These are phyloP conservation scores for Sturmia bella DNA, from an alignment of 2,888 invertebrate species.

Conservation along the genomic window DNA sequence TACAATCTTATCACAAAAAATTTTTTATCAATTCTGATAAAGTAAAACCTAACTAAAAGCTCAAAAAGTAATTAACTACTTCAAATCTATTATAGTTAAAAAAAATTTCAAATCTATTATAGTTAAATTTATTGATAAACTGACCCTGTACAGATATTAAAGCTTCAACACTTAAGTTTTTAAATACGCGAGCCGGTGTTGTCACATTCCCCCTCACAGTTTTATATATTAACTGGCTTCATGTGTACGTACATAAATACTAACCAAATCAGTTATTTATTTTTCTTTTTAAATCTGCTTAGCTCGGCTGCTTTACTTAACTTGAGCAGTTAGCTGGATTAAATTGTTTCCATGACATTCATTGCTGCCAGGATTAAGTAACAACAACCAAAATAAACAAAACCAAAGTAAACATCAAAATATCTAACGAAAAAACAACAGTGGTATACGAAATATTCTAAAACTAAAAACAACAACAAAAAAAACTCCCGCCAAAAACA, in stretches of 20 bases:
- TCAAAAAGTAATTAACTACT: no score
- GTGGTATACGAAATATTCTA: conserved; percentile 41
- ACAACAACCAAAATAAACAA: conserved; percentile 56
- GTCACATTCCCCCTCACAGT: background rate
- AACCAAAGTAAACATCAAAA: conserved; percentile 55
- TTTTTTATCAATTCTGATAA: no score
- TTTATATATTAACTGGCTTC: conserved; percentile 56
- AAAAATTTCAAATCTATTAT: no score
- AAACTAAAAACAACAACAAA: conserved; percentile 40
- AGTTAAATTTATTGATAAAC: no score
- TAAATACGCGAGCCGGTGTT: no score
- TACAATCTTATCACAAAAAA: no score
- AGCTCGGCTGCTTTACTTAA: conserved; percentile 1
- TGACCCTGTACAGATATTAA: no score
- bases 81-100: no score
- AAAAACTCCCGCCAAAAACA: background rate
- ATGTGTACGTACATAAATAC: conserved; percentile 51
- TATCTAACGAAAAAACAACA: conserved; percentile 24
- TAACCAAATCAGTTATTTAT: conserved; percentile 1
- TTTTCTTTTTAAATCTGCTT: background rate
- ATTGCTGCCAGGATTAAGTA: conserved; percentile 63
- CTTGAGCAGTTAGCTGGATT: conserved; percentile 60
- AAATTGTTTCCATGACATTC: conserved; percentile 68
- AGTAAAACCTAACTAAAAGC: no score
- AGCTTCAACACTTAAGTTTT: no score